Evolutionary conservation across 2,797 vertebrate genomes (phyloP).

Genomic region (Gymnocypris eckloni): DNA sequence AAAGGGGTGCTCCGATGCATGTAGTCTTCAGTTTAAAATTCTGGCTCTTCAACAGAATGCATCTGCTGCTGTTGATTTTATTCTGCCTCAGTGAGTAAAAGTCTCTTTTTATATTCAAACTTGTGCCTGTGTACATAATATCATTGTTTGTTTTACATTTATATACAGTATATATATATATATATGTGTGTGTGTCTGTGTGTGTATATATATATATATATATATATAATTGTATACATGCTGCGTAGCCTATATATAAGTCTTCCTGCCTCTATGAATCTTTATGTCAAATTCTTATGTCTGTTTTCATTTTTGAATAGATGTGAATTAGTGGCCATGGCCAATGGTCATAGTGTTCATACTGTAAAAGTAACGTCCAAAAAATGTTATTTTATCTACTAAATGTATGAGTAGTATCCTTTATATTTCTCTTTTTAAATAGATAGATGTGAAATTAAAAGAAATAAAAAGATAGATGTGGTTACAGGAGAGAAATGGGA

Average conservation of each 20-base stretch:
- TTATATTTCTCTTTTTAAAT: not conserved
- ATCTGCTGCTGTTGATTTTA: conserved; percentile 50
- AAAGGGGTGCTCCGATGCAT: conserved; percentile 11
- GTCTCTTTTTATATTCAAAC: not conserved
- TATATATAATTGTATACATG: not conserved
- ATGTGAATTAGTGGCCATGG: not conserved
- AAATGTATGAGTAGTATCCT: not conserved
- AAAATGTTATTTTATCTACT: not conserved
- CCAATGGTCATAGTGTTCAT: not conserved
- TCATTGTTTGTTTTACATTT: not conserved
- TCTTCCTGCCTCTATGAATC: not conserved
- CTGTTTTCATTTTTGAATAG: too few species aligned
- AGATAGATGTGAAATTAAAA: not conserved
- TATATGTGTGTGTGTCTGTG: not conserved
- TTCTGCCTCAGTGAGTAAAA: conserved; percentile 60
- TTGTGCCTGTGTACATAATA: conserved; percentile 2
- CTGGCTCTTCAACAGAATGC: conserved; percentile 48
- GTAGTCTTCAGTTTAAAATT: conserved; percentile 30
- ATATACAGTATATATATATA: not conserved
- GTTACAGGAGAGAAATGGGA: not conserved
- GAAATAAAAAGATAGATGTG: not conserved
- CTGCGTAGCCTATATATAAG: not conserved
- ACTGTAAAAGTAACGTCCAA: not conserved
- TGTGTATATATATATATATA: not conserved
- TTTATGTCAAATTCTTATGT: not conserved